A percentile compares a stretch with the other conserved stretches of the same genome.
Conservation (phyloP, 2,113 vertebrate species). For the Lichenostomus cassidix region DNA sequence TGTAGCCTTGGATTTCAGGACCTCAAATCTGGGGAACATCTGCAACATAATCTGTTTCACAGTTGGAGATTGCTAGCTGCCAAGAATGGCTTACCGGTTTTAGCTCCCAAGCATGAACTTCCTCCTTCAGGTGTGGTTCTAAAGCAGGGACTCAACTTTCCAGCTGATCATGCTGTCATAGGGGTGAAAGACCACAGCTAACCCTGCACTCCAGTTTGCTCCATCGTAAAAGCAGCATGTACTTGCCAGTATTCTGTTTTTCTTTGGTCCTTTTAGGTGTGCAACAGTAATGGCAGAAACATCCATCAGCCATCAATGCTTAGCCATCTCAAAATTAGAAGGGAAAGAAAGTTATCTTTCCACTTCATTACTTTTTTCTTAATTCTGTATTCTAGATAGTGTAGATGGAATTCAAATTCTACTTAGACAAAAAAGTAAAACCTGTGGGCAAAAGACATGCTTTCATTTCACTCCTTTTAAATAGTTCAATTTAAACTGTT, state of each 20-base stretch:
- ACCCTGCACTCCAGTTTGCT: neutral
- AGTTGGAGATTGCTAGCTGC: neutral
- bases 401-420: neutral
- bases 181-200: neutral
- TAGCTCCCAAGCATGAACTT: neutral
- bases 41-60: neutral
- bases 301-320: neutral
- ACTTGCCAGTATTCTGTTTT: neutral
- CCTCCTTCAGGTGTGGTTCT: neutral
- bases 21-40: neutral
- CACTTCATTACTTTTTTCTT: neutral
- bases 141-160: neutral
- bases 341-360: neutral
- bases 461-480: neutral
- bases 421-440: neutral
- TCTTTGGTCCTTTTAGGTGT: neutral
- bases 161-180: neutral
- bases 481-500: neutral
- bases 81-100: neutral
- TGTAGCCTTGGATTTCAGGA: neutral
- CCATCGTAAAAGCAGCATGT: neutral
- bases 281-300: neutral
- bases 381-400: neutral
- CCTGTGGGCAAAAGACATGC: neutral
- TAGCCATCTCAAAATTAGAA: neutral